A percentile compares a stretch with the other conserved stretches of the same genome.
phyloP scores from a whole-genome alignment of 2,113 vertebrate species.

The Uria lomvia region DNA sequence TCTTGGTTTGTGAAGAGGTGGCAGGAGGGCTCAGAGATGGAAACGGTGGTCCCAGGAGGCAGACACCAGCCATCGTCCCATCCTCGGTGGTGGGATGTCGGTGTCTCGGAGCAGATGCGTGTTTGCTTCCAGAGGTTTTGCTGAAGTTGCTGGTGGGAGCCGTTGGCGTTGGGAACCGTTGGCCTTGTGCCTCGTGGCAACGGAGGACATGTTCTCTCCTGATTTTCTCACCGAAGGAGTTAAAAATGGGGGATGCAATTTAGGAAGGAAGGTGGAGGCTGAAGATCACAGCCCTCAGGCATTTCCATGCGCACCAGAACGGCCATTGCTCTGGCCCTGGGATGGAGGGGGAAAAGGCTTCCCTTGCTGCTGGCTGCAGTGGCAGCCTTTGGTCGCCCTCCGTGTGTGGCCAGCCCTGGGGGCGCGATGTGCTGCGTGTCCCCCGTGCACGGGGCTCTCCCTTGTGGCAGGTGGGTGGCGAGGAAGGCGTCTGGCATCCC shows the following conservation, averaged over 20 bases:
- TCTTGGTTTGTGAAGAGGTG: background rate
- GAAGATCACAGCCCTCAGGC: background rate
- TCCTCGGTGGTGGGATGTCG: no score
- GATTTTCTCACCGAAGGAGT: background rate
- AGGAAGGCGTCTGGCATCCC: background rate
- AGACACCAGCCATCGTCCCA: background rate
- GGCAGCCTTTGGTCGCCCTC: background rate
- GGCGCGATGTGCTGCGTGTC: background rate
- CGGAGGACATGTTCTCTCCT: background rate
- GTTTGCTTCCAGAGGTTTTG: background rate
- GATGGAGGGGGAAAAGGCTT: background rate
- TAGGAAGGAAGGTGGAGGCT: background rate
- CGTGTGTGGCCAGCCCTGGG: background rate
- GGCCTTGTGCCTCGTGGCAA: background rate
- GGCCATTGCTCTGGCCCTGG: background rate
- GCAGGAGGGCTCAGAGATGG: background rate
- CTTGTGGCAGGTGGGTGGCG: background rate
- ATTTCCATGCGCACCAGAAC: background rate
- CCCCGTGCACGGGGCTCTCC: background rate
- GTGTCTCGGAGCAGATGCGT: background rate
- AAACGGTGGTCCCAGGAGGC: background rate
- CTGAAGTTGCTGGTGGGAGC: background rate
- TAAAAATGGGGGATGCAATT: background rate
- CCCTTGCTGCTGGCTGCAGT: background rate
- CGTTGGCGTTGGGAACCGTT: fast-evolving